phyloP scores from a whole-genome alignment of 2,888 invertebrate genomes.

The Hydriomena furcata region DNA sequence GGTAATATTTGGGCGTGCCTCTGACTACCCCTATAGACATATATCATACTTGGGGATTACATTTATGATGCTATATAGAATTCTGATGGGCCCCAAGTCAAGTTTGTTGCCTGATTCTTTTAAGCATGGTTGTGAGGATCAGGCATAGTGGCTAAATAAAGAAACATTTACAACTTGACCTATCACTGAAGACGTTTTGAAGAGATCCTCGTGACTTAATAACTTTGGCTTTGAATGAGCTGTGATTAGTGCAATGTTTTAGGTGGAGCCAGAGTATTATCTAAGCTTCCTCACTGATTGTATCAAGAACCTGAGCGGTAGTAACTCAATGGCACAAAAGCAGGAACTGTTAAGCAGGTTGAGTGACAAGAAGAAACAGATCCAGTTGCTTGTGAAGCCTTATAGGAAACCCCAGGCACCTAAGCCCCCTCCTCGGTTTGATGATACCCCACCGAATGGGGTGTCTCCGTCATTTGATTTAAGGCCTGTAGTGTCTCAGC shows the following conservation, averaged over 20 bases:
- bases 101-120: too few relatives aligned
- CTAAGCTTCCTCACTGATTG: conserved; percentile 89
- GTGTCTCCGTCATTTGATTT: conserved; percentile 76
- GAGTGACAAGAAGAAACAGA: conserved; percentile 86
- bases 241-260: conserved; percentile 19
- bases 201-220: too few relatives aligned
- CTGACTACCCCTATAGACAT: too few relatives aligned
- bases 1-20: too few relatives aligned
- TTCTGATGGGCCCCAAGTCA: too few relatives aligned
- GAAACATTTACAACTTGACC: too few relatives aligned
- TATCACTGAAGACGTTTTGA: too few relatives aligned
- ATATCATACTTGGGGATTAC: too few relatives aligned
- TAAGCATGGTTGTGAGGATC: too few relatives aligned
- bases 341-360: conserved; percentile 86
- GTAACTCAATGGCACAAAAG: conserved; percentile 71
- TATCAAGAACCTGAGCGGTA: conserved; percentile 83
- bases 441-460: conserved; percentile 76
- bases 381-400: conserved; percentile 70
- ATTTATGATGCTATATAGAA: too few relatives aligned
- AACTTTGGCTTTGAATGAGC: conserved; percentile 8
- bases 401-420: conserved; percentile 67
- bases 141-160: too few relatives aligned
- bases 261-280: conserved; percentile 89
- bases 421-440: conserved; percentile 70
- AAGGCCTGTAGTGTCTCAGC: conserved; percentile 75